A percentile compares a stretch with the other conserved stretches of the same genome.
phyloP scores from a whole-genome alignment of 2,113 vertebrate species.

The Tachycineta bicolor region DNA sequence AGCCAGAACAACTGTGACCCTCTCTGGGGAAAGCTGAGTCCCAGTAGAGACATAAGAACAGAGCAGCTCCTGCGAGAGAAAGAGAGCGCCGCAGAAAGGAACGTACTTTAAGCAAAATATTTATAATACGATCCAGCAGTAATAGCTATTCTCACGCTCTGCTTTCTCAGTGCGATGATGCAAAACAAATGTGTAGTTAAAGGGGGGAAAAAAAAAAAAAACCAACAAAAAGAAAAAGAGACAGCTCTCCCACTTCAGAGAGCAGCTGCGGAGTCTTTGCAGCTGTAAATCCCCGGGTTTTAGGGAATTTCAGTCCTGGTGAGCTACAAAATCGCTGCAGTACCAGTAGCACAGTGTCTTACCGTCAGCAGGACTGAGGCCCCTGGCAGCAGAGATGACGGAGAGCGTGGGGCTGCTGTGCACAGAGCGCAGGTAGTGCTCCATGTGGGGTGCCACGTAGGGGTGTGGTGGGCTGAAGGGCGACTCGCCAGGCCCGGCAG shows the following conservation, averaged over 20 bases:
- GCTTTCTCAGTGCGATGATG: conserved; percentile 61
- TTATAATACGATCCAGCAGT: conserved; percentile 60
- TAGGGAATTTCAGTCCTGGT: not conserved
- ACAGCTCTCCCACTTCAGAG: conserved; percentile 54
- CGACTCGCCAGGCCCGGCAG: conserved; percentile 79
- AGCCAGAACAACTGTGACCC: not conserved
- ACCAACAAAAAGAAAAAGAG: not conserved
- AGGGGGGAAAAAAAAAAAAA: not conserved
- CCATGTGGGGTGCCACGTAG: conserved; percentile 93
- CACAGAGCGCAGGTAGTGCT: conserved; percentile 94
- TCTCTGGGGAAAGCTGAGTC: not conserved
- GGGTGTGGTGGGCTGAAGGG: conserved; percentile 89
- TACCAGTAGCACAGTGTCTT: conserved; percentile 56
- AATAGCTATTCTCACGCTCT: conserved; percentile 69
- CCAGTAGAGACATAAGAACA: not conserved
- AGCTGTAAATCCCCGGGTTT: not conserved
- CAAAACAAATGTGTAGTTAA: conserved; percentile 68
- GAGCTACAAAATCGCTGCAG: not conserved
- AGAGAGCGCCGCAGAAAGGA: not conserved
- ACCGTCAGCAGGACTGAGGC: conserved; percentile 94
- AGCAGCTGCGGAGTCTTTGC: not conserved
- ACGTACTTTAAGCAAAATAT: conserved; percentile 64
- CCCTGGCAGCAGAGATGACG: conserved; percentile 92
- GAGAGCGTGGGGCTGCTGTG: conserved; percentile 95
- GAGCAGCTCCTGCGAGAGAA: not conserved